Percentiles rank a stretch among this genome's conserved stretches.
Conservation (phyloP, 2,113 vertebrate species). For the Argyrosomus japonicus region DNA sequence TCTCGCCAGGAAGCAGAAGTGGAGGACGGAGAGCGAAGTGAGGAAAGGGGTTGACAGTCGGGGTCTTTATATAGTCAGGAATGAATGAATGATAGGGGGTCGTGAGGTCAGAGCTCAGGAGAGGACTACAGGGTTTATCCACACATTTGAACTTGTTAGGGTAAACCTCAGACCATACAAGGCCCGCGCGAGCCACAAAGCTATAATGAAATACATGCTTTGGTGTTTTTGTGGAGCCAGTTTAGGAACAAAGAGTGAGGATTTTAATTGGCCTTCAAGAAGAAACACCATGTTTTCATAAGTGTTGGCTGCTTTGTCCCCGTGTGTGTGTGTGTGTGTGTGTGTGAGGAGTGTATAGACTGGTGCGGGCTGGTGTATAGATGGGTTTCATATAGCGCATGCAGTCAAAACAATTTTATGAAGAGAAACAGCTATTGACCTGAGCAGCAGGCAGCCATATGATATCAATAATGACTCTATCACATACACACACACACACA, state of each 20-base stretch:
- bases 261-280: slow-evolving; percentile 48
- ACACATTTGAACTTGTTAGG: slow-evolving; percentile 39
- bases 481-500: not conserved
- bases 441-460: slow-evolving; percentile 47
- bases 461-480: slow-evolving; percentile 53
- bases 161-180: slow-evolving; percentile 6
- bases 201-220: slow-evolving; percentile 43
- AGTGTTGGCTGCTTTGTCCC: slow-evolving; percentile 27
- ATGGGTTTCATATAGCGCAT: slow-evolving; percentile 60
- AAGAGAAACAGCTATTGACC: slow-evolving; percentile 78
- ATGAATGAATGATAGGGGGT: slow-evolving; percentile 53
- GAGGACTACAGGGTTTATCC: slow-evolving; percentile 36
- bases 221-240: slow-evolving; percentile 10
- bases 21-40: slow-evolving; percentile 3
- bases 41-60: slow-evolving; percentile 36
- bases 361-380: slow-evolving; percentile 14
- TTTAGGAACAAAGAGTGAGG: slow-evolving; percentile 13
- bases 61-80: slow-evolving; percentile 49
- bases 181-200: slow-evolving; percentile 6
- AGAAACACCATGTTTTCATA: slow-evolving; percentile 38
- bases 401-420: slow-evolving; percentile 72
- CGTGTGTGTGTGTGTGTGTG: not conserved
- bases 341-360: slow-evolving; percentile 13
- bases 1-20: slow-evolving; percentile 29
- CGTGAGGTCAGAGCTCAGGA: slow-evolving; percentile 38